phyloP scores from a whole-genome alignment of 1,140 invertebrate species.

The Drosophila nasuta region DNA sequence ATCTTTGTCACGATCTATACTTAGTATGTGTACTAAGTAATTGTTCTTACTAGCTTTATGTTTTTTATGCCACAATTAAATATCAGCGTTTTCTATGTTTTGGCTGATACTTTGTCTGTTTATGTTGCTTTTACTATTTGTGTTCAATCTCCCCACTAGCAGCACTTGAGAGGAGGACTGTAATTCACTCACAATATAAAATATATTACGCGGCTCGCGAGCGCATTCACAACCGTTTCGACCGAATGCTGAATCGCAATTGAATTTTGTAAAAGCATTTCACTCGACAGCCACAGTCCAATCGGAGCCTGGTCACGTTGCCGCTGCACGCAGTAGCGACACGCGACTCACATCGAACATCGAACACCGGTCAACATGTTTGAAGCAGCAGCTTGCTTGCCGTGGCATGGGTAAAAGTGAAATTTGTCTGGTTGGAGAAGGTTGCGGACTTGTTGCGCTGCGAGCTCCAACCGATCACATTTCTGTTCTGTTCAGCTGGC shows the following conservation, averaged over 20 bases:
- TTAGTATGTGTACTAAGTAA: conserved; percentile 3
- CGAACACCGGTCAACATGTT: conserved; percentile 50
- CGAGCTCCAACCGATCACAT: conserved; percentile 70
- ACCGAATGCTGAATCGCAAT: conserved; percentile 76
- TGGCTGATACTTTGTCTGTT: conserved; percentile 24
- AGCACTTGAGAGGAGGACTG: conserved; percentile 14
- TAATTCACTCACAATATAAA: conserved; percentile 18
- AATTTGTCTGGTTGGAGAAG: conserved; percentile 52
- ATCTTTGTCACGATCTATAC: conserved; percentile 19
- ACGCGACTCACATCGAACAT: conserved; percentile 63
- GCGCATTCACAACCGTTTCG: conserved; percentile 73
- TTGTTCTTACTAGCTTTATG: conserved; percentile 1
- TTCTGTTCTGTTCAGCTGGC: conserved; percentile 26
- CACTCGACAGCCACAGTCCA: conserved; percentile 57
- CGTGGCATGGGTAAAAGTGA: conserved; percentile 65
- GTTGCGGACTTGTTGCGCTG: conserved; percentile 19
- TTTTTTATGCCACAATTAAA: conserved; percentile 28
- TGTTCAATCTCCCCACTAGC: conserved; percentile 10
- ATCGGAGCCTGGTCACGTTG: conserved; percentile 69
- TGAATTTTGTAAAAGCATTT: conserved; percentile 81
- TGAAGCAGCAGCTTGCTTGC: conserved; percentile 11
- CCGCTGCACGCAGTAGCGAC: conserved; percentile 66
- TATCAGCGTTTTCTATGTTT: conserved; percentile 40
- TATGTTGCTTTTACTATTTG: conserved; percentile 3
- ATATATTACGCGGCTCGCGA: conserved; percentile 32